Evolutionary conservation across 2,113 vertebrate genomes (phyloP), one percentile per base, ranked within the genome.

Genomic region (Bolborhynchus lineola): DNA sequence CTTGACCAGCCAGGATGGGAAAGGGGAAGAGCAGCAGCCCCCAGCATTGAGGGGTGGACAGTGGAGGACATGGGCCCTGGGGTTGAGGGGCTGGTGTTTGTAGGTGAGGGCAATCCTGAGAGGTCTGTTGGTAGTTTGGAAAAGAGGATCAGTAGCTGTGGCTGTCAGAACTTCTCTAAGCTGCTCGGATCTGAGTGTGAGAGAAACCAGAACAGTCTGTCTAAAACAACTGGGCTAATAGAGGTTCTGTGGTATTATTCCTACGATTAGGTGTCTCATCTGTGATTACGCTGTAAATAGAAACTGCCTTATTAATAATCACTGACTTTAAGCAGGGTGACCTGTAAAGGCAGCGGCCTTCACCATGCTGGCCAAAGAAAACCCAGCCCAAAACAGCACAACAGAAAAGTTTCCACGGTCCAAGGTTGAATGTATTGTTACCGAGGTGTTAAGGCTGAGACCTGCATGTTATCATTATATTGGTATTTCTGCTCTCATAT

Each of bases 241-340:
- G 63, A 1, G 1, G 53, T 93, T 96, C 81, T 93, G 77, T 46
- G 74, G 80, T 64, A 79, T 95, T 91, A 89, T 69, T 93, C 60
- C 46, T 71, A 83, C 0, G 69, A 95, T 95, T 94, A 96, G 70
- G 84, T 82, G 71, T 83, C 92, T 96, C 92, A 96, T 86, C 88
- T 67, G 19, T 0, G 86, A 91, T 96, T 96, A 97, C 79, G 49
- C 83, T 93, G 52, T 76, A 96, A 96, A 96, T 94, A 96, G 95
- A 95, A 96, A 62, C 44, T 90, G 55, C 39, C 35, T 80, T 55
- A 31, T 84, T 95, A 94, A 86, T 70, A 60, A 93, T 41, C 57
- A 53, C 67, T 76, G 86, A 25, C 57, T 76, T 91, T 79, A 95
- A 92, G 57, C 8, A 85, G 69, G 62, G 19, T 82, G 77, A 91